Base-by-base conservation (phyloP, 2,797 vertebrate genomes). In the Enteromius anoplus region DNA sequence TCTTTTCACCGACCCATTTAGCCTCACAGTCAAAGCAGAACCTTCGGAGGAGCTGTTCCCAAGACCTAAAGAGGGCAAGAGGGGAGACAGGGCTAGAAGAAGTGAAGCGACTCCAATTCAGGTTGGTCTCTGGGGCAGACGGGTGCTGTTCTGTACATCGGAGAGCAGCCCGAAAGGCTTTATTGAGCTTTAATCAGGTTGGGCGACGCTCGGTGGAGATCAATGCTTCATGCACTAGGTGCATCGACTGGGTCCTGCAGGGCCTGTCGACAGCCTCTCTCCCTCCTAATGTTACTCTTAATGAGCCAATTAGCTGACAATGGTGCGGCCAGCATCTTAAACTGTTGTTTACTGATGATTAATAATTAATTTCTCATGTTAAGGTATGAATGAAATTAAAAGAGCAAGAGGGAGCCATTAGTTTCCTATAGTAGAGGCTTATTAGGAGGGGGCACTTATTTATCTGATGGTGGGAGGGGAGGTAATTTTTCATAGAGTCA, bases 311-410 rank as follows among this genome's bases (percentile, higher is more conserved):
- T 95, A 95, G 93, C 92, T 93, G 93, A 93, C 93, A 92, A 93
- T 92, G 91, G 93, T 93, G 89, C 93, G 93, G 93, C 91, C 91
- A 86, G 94, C 94, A 94, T 95, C 93, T 94, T 94, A 94, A 95
- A 95, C 90, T 93, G 92, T 94, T 95, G 94, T 95, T 95, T 95
- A 95, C 93, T 92, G 92, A 90, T 92, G 90, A 95, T 95, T 95
- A 93, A 95, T 95, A 94, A 95, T 95, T 95, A 94, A 95, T 95
- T 95, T 94, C 92, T 92, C 93, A 93, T 94, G 93, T 92, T 95
- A 95, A 95, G 94, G 93, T 95, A 95, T 94, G 94, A 95, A 95
- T 95, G 94, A 93, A 95, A 95, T 95, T 94, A 95, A 95, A 95
- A 94, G 93, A 94, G 94, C 93, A 86, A 17, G 85, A 90, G 80